Base-by-base conservation (phyloP, 2,888 invertebrate genomes). In the Drosophila cognata region DNA sequence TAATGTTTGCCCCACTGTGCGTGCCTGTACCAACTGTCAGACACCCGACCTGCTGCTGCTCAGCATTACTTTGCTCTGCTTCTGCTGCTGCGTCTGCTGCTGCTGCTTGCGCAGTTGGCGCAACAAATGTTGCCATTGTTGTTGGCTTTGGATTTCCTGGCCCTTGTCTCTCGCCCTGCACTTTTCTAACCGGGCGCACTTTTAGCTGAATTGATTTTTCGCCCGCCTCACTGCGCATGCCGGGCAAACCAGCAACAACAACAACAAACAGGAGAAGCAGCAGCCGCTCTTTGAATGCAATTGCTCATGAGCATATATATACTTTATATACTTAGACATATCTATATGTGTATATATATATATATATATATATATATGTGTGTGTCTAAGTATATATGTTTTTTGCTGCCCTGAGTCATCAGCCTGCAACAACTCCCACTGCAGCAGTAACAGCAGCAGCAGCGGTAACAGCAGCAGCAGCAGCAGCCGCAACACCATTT, bases 181-280 rank as follows among this genome's bases (percentile, higher is more conserved):
- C 79, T 80, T 78, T 84, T 74, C 82, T 74, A 84, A 81, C 88
- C 88, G 90, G 82, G 87, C 81, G 88, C 76, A 88, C 68, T 82
- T 89, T 90, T 91, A 91, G 92, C 91, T 91, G 90, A 91, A 91
- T 91, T 91, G 91, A 91, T 92, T 91, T 91, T 91, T 85, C 64
- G 72, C 66, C 72, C 75, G 77, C 67, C 86, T 83, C 81, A 80
- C 81, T 84, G 87, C 88, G 90, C 90, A 89, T 86, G 88, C 80
- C 86, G 89, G 88, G 82, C 88, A 88, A 71, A 57, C 28, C 72
- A 73, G 50, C 59, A 59, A 16, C 29, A 43, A 41, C 56, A 56
- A 36, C n/a, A 28, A 52, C 18, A 50, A 64, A 29, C 70, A 62
- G 43, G 36, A 8, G 53, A 35, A 51, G 38, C 38, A 46, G 56